Base-by-base conservation (phyloP, 2,113 vertebrate genomes). In the Psilopsiagon aymara region DNA sequence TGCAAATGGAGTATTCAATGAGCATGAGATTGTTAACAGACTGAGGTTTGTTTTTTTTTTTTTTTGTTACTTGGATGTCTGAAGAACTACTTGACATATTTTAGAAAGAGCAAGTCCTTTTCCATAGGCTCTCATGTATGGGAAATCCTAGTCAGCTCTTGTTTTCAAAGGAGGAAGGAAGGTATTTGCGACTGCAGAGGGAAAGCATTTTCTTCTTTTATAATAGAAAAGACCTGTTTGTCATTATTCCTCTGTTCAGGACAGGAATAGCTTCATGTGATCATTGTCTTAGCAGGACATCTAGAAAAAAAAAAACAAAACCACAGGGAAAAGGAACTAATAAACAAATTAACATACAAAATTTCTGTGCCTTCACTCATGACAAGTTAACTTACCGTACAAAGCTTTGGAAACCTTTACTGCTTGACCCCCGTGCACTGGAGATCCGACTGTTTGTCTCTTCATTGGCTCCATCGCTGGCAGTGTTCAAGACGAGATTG, bases 1-100 rank as follows among this genome's bases (percentile, higher is more conserved):
- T 97, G 88, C 95, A 94, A 96, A 95, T 79, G 67, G 69, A 95
- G 44, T 70, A 96, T 93, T 90, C 96, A 97, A 96, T 97, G 97
- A 97, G 95, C 97, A 97, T 71, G 52, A 90, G 73, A 92, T 95
- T 95, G 97, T 97, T 83, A 97, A 94, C 33, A 97, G 84, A 89
- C 14, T 82, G 91, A 96, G 39, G 39, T 39, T 39, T 9, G 46
- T 93, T 91, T 35, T 93, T 93, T 93, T 97, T 95, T 35, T 94
- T 92, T 94, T 97, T 97, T 94, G 57, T 96, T 96, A 94, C 86
- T 95, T 94, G 28, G 6, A 51, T 92, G 59, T 62, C 79, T 94
- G 70, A 94, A 96, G 95, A 95, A 70, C 86, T 90, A 88, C 49
- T 93, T 94, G 27, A 59, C 82, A 46, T 90, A 39, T 11, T 83